Percentiles rank a stretch among this genome's conserved stretches.
Conservation (phyloP, 2,113 vertebrate species). For the Passer domesticus region DNA sequence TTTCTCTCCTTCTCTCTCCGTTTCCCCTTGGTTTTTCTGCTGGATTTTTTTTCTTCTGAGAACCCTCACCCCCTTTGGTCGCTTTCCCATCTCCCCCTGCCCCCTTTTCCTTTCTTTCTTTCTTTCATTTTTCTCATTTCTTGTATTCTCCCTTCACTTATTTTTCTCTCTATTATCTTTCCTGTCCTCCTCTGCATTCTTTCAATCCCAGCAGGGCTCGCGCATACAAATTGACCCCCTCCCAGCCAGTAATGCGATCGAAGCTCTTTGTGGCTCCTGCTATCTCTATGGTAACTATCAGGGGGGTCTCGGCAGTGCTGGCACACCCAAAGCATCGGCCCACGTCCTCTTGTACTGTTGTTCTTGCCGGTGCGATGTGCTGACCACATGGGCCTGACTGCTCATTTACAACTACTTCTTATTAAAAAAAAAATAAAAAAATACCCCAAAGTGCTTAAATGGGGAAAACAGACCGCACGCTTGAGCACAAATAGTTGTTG, state of each 20-base stretch:
- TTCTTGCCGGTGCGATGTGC: neutral
- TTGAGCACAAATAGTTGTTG: neutral
- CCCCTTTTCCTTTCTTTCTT: neutral
- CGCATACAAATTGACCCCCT: constrained; percentile 76
- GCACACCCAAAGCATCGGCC: constrained; percentile 33
- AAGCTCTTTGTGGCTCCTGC: constrained; percentile 72
- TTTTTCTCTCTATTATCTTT: constrained; percentile 59
- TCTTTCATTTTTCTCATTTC: constrained; percentile 23
- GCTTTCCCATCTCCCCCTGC: neutral
- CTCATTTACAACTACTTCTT: constrained; percentile 12
- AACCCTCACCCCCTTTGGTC: neutral
- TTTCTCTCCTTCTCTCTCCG: neutral
- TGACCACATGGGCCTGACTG: constrained; percentile 16
- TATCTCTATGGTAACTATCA: constrained; percentile 76
- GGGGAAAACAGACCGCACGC: accelerated
- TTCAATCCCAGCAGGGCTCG: constrained; percentile 72
- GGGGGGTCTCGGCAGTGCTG: constrained; percentile 51
- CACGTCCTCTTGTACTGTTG: constrained; percentile 24
- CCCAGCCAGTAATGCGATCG: constrained; percentile 66
- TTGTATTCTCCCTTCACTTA: constrained; percentile 48
- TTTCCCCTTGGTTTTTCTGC: neutral
- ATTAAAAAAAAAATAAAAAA: neutral
- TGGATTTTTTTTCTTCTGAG: neutral
- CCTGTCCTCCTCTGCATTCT: constrained; percentile 70
- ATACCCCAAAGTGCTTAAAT: neutral